phyloP scores from a whole-genome alignment of 2,888 invertebrate species.

The Gandaritis pyraliata region DNA sequence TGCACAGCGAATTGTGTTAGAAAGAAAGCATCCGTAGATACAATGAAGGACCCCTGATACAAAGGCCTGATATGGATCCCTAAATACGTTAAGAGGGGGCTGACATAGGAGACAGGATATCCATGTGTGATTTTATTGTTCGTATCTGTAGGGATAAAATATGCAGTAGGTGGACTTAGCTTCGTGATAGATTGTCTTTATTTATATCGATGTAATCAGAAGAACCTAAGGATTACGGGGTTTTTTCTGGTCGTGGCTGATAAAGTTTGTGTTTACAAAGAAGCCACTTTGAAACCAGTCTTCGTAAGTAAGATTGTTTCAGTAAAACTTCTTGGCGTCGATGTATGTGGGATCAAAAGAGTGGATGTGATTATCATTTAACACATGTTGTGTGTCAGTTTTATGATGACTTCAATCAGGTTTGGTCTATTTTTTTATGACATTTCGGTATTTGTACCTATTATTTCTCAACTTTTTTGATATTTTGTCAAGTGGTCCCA shows the following conservation, averaged over 20 bases:
- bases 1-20: constrained; percentile 61
- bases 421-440: too few relatives aligned
- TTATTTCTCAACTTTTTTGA: too few relatives aligned
- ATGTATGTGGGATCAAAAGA: too few relatives aligned
- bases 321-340: too few relatives aligned
- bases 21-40: constrained; percentile 47
- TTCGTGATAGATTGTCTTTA: constrained; percentile 42
- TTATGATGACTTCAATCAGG: too few relatives aligned
- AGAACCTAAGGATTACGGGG: constrained; percentile 10
- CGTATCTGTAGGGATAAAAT: constrained; percentile 44
- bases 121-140: constrained; percentile 47
- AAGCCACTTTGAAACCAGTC: too few relatives aligned
- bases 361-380: too few relatives aligned
- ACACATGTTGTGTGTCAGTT: too few relatives aligned
- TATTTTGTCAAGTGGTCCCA: too few relatives aligned
- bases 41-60: constrained; percentile 41
- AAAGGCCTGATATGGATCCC: constrained; percentile 46
- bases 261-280: not conserved
- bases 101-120: constrained; percentile 45
- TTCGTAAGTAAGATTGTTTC: too few relatives aligned
- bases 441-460: too few relatives aligned
- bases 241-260: not conserved
- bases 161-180: constrained; percentile 40
- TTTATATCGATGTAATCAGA: constrained; percentile 29
- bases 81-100: constrained; percentile 46